Percentiles rank a stretch among this genome's conserved stretches.
Conservation (phyloP, 2,888 invertebrate species). For the Drosophila trichaetosa region DNA sequence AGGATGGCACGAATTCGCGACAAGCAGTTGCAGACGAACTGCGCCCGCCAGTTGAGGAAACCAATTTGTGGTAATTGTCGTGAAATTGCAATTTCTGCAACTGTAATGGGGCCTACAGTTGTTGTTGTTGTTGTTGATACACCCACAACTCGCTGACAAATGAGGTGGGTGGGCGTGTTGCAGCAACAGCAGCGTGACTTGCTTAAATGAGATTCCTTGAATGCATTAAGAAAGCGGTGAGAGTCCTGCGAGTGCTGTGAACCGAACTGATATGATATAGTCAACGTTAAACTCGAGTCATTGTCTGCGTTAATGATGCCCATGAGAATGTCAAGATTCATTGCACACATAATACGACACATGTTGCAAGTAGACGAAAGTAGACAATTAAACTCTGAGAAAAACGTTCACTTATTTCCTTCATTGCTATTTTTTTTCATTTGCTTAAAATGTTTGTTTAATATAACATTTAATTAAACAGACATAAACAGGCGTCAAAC, state of each 20-base stretch:
- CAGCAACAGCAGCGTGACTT: constrained; percentile 41
- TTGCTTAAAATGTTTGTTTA: neutral
- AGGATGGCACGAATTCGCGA: constrained; percentile 27
- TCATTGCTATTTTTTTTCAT: neutral
- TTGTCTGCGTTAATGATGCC: constrained; percentile 41
- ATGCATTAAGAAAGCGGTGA: constrained; percentile 36
- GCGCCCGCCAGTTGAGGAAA: constrained; percentile 72
- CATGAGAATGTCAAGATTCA: constrained; percentile 22
- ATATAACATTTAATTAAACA: neutral
- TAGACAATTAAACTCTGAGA: neutral
- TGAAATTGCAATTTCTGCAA: constrained; percentile 80
- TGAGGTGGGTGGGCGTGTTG: neutral
- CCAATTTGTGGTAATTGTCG: constrained; percentile 82
- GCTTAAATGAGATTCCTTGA: constrained; percentile 55
- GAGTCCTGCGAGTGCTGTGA: constrained; percentile 1
- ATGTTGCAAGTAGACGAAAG: neutral
- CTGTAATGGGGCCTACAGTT: constrained; percentile 65
- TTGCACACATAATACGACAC: constrained; percentile 4
- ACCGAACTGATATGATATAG: constrained; percentile 37
- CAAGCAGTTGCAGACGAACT: constrained; percentile 50
- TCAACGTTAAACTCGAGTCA: constrained; percentile 33
- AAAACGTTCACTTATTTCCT: neutral
- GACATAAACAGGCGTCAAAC: neutral
- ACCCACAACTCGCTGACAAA: constrained; percentile 9
- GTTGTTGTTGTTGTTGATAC: constrained; percentile 9